Evolutionary conservation across 1,140 invertebrate genomes (phyloP), one percentile per base, ranked within the genome.

Genomic region (Chironomus tepperi): DNA sequence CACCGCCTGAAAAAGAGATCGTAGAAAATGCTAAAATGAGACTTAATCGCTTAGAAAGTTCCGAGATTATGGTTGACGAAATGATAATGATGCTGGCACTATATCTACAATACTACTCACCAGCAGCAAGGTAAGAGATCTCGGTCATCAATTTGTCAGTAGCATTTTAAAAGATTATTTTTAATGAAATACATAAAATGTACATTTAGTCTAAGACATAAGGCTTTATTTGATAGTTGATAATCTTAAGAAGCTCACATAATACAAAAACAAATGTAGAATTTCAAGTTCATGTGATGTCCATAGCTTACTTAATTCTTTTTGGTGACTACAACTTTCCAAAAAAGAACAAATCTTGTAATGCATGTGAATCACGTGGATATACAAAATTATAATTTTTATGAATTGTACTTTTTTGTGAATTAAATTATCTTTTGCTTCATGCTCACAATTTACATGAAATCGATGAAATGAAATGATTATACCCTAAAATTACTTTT

Each of bases 81-180:
- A 92, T 90, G 0, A 85, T 93, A 75, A 92, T 93, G 81, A 81
- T 92, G 43, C 81, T 93, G 75, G 84, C 87, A 78, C 86, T 89
- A 82, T 90, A 86, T 83, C 77, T 80, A 73, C 77, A 81, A 75
- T 80, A 81, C 74, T 76, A 73, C 73, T 74, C 18, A 12, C 18
- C 65, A 6, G 12, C 24, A 2, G 24, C 24, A 34, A 34, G 24
- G 24, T 34, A 34, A 34, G 24, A 34, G 24, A 34, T 34, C 24
- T 34, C 24, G 24, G 24, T 34, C 24, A 5, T 34, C 24, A 5
- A n/a, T n/a, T n/a, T n/a, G n/a, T n/a, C n/a, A n/a, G n/a, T n/a
- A 34, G 24, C 24, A 34, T 34, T 34, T 34, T 2, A 34, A 34
- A n/a, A n/a, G n/a, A n/a, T n/a, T n/a, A n/a, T n/a, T n/a, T n/a